A percentile compares a stretch with the other conserved stretches of the same genome.
Conservation (phyloP, 2,888 invertebrate genomes). For the Eupithecia inturbata region DNA sequence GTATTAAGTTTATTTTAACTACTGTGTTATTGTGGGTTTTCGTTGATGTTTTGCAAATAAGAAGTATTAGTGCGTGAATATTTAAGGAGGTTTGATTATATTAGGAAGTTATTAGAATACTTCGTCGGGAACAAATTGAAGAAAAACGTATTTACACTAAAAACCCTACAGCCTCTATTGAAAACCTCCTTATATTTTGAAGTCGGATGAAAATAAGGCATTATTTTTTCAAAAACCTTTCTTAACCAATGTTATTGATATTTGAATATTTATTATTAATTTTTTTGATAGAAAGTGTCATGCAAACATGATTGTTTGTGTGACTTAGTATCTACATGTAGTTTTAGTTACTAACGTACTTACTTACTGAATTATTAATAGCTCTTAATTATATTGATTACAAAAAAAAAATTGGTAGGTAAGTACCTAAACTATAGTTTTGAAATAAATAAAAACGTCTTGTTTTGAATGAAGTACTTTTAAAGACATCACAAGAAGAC, state of each 20-base stretch:
- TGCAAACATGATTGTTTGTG: too few relatives aligned
- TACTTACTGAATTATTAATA: neutral
- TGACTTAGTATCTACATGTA: too few relatives aligned
- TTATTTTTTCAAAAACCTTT: neutral
- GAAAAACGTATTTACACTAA: neutral
- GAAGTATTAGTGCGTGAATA: slow-evolving; percentile 45
- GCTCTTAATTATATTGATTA: neutral
- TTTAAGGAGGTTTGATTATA: slow-evolving; percentile 18
- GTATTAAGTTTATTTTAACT: slow-evolving; percentile 34
- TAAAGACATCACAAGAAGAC: slow-evolving; percentile 28
- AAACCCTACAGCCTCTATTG: neutral
- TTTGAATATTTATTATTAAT: too few relatives aligned
- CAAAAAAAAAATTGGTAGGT: neutral
- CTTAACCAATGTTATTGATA: too few relatives aligned
- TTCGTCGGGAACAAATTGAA: neutral
- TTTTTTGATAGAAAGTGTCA: too few relatives aligned
- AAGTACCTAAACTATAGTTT: neutral
- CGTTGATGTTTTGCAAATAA: slow-evolving; percentile 47
- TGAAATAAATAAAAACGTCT: neutral
- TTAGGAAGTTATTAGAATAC: slow-evolving; percentile 2
- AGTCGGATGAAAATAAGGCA: neutral
- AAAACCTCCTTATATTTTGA: neutral
- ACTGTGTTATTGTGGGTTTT: slow-evolving; percentile 34
- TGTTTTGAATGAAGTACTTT: too few relatives aligned
- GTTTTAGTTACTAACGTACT: too few relatives aligned